A percentile compares a stretch with the other conserved stretches of the same genome.
These are phyloP conservation scores for Stigmatopora argus DNA, from an alignment of 2,113 vertebrate genomes.

Conservation along the genomic window DNA sequence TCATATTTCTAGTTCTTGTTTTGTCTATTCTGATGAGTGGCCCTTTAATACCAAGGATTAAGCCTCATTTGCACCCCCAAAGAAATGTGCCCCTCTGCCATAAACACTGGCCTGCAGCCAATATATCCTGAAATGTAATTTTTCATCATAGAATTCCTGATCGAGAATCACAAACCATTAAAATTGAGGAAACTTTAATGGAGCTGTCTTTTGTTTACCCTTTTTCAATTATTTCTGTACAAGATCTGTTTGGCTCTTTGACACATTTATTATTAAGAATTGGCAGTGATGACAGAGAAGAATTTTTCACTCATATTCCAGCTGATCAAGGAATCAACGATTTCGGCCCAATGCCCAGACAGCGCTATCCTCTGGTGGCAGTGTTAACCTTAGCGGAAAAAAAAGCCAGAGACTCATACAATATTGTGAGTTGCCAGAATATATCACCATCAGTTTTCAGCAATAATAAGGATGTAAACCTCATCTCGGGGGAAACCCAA, in stretches of 20 bases:
- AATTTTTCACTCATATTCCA: slow-evolving; percentile 75
- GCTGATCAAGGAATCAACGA: slow-evolving; percentile 70
- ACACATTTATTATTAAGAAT: slow-evolving; percentile 68
- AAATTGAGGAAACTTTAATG: neutral
- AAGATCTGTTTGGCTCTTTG: slow-evolving; percentile 61
- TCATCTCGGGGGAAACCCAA: neutral
- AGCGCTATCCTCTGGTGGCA: slow-evolving; percentile 81
- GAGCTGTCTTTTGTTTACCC: neutral
- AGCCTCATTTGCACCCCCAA: too few species aligned
- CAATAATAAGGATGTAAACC: neutral
- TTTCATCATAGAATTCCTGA: neutral
- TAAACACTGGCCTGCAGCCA: too few species aligned
- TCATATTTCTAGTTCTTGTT: neutral
- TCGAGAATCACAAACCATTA: neutral
- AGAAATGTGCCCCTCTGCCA: too few species aligned
- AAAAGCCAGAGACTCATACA: slow-evolving; percentile 74
- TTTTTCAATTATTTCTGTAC: neutral
- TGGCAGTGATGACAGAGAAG: slow-evolving; percentile 68
- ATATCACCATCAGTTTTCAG: too few species aligned
- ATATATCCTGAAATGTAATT: too few species aligned
- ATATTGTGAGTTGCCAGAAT: slow-evolving; percentile 78
- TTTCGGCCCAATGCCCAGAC: slow-evolving; percentile 83
- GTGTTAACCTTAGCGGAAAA: slow-evolving; percentile 79
- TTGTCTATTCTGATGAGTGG: neutral
- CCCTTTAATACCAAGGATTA: too few species aligned